Percentiles rank a stretch among this genome's conserved stretches.
phyloP scores from a whole-genome alignment of 2,797 vertebrate genomes.

The Rhincodon typus region DNA sequence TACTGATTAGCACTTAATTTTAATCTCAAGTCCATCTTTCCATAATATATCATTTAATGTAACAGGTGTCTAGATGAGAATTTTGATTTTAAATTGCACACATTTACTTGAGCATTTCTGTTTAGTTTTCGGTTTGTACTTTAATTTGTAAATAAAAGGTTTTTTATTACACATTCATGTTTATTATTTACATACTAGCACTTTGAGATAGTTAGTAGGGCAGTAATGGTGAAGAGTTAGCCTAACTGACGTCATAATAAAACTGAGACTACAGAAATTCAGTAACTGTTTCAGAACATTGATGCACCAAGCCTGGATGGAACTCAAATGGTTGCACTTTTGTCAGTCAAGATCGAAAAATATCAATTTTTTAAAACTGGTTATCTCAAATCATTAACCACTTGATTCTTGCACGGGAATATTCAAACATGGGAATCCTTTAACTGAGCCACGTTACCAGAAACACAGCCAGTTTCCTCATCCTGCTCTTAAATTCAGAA shows the following conservation, averaged over 20 bases:
- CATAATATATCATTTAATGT: neutral
- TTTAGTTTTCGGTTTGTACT: neutral
- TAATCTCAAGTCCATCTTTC: neutral
- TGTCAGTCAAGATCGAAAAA: neutral
- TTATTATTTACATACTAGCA: neutral
- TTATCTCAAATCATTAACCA: too few species aligned
- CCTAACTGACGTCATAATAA: neutral
- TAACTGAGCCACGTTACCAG: too few species aligned
- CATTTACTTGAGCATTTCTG: neutral
- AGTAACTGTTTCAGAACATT: neutral
- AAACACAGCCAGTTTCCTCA: neutral
- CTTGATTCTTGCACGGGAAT: neutral
- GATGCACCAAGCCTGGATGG: neutral
- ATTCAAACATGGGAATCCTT: too few species aligned
- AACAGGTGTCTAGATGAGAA: neutral
- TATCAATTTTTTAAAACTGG: too few species aligned
- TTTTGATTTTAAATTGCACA: conserved; percentile 16
- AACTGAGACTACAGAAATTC: neutral
- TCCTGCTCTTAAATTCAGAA: neutral
- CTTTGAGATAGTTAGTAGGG: neutral
- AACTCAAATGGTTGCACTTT: neutral
- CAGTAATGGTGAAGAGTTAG: neutral
- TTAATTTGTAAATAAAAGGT: conserved; percentile 18
- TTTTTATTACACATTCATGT: neutral
- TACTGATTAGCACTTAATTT: neutral